Base-by-base conservation (phyloP, 2,797 vertebrate genomes). In the Euphonia xanthogaster region DNA sequence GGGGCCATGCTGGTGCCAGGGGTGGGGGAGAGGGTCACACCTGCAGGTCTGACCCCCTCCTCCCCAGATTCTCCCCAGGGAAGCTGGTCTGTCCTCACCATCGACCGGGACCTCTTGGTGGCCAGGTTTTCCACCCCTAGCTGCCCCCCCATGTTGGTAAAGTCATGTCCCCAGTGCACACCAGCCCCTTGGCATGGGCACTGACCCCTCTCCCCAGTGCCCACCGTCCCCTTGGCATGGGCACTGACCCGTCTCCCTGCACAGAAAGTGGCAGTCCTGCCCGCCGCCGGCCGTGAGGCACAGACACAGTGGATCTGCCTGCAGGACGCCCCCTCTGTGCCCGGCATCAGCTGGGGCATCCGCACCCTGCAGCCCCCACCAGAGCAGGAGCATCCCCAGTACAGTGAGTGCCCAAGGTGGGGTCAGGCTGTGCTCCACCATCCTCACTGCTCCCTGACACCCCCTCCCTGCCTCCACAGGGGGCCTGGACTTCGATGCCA, bases 91-190 rank as follows among this genome's bases (percentile, higher is more conserved):
- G 96, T 99, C 86, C 98, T 99, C 91, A 98, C 98, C 79, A 97
- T 99, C 20, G 97, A 98, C 88, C 97, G 97, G 79, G 98, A 99
- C 96, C 97, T 99, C 83, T 97, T 99, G 98, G 99, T 99, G 92
- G 99, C 98, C 93, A 98, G 97, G 92, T 99, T 98, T 95, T 99
- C 98, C 42, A 99, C 99, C 7, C 99, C 99, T 48, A 99, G 97
- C 97, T 98, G 98, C 50, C 99, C 99, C 16, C 98, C 99, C 7
- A 97, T 95, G 44, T 97, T 99, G 98, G 99, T 99, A 98, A 96
- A 97, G 85, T 71, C 57, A 44, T 0, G 0, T 12, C 6, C 47
- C 30, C n/a, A 20, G 31, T 6, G 0, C 25, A 67, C 48, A 25
- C 27, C n/a, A 51, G 14, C 17, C 21, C 21, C 37, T 60, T 0